These are phyloP conservation scores for Lumbricus terrestris DNA, from an alignment of 2,888 invertebrate species.

Conservation along the genomic window DNA sequence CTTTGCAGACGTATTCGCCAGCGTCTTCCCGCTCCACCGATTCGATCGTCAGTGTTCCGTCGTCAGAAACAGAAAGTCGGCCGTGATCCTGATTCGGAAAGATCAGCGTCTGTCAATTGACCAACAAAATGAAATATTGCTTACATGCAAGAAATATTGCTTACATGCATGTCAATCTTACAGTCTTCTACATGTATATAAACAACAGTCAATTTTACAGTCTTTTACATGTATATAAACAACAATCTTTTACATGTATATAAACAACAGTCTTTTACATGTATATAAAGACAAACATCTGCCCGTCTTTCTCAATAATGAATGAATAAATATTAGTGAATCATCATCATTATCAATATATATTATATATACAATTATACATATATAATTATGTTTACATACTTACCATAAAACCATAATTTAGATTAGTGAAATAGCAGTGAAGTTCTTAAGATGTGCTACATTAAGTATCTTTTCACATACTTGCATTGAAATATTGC, in stretches of 20 bases:
- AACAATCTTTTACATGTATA: too few species aligned
- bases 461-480: background rate
- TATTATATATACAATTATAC: too few species aligned
- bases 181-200: too few species aligned
- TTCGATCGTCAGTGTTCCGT: conserved; percentile 40
- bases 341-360: background rate
- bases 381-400: too few species aligned
- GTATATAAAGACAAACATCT: too few species aligned
- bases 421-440: too few species aligned
- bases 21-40: conserved; percentile 38
- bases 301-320: too few species aligned
- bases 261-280: too few species aligned
- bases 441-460: background rate
- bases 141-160: background rate
- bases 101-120: conserved; percentile 59
- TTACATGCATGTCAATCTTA: background rate
- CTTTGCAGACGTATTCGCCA: conserved; percentile 41
- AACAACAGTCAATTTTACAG: background rate
- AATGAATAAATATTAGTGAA: too few species aligned
- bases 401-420: too few species aligned
- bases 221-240: too few species aligned
- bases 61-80: conserved; percentile 85
- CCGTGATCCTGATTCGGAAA: conserved; percentile 52
- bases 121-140: background rate
- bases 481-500: background rate